Evolutionary conservation across 2,888 invertebrate species (phyloP).

Genomic region (Rhagium mordax): DNA sequence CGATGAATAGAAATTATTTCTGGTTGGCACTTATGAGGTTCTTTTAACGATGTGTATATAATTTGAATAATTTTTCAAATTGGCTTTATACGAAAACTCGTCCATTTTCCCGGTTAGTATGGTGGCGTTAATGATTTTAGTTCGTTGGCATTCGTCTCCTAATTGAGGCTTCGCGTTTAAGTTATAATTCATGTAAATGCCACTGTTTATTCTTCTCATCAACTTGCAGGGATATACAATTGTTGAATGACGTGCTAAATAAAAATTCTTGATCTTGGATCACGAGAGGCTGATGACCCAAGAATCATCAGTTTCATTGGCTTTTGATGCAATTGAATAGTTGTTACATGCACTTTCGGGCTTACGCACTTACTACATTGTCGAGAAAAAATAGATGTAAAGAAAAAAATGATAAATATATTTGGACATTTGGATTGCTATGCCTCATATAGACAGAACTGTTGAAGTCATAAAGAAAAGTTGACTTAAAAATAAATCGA

Average conservation of each 20-base stretch:
- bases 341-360: no score
- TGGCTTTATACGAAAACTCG: slow-evolving; percentile 51
- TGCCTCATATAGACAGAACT: no score
- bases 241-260: slow-evolving; percentile 58
- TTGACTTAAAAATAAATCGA: no score
- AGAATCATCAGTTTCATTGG: no score
- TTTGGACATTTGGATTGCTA: no score
- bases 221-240: slow-evolving; percentile 52
- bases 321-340: no score
- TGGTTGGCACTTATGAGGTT: slow-evolving; percentile 17
- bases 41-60: slow-evolving; percentile 40
- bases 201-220: slow-evolving; percentile 59
- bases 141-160: slow-evolving; percentile 61
- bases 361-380: no score
- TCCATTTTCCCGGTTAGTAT: slow-evolving; percentile 59
- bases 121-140: slow-evolving; percentile 62
- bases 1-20: slow-evolving; percentile 12
- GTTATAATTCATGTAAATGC: slow-evolving; percentile 61
- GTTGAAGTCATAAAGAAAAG: no score
- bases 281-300: slow-evolving; percentile 1
- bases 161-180: slow-evolving; percentile 62
- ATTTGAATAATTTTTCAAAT: slow-evolving; percentile 58
- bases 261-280: slow-evolving; percentile 36
- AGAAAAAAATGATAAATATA: no score
- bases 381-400: no score